Percentiles rank a stretch among this genome's conserved stretches.
Evolutionary conservation across 2,113 vertebrate species (phyloP).

Genomic region (Oreotrochilus melanogaster): DNA sequence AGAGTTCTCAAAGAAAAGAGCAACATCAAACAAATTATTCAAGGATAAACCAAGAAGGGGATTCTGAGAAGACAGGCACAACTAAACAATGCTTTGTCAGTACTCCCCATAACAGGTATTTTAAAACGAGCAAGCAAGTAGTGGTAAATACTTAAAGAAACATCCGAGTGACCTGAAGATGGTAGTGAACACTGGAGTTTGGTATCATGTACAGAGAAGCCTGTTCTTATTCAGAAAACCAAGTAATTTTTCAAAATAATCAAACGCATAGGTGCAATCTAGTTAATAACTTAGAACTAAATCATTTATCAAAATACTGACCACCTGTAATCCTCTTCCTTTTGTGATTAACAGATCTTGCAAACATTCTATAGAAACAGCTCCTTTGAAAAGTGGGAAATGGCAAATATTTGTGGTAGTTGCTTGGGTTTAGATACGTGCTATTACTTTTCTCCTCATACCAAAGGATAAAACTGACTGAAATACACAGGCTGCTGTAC

Average conservation of each 20-base stretch:
- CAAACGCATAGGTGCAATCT: not conserved
- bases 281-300: not conserved
- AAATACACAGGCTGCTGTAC: not conserved
- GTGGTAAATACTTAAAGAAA: not conserved
- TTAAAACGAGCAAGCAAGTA: not conserved
- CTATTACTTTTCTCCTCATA: conserved; percentile 29
- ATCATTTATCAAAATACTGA: conserved; percentile 7
- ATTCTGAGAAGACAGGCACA: not conserved
- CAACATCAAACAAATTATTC: not conserved
- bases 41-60: not conserved
- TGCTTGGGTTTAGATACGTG: not conserved
- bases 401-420: conserved; percentile 8
- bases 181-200: not conserved
- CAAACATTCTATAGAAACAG: conserved; percentile 25
- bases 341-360: not conserved
- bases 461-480: not conserved
- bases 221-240: not conserved
- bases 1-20: not conserved
- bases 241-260: conserved; percentile 27
- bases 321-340: not conserved
- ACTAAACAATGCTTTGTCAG: not conserved
- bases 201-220: not conserved
- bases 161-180: not conserved
- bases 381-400: conserved; percentile 45
- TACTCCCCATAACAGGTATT: not conserved